A percentile compares a stretch with the other conserved stretches of the same genome.
Conservation (phyloP, 2,113 vertebrate genomes). For the Genyomyrus donnyi region DNA sequence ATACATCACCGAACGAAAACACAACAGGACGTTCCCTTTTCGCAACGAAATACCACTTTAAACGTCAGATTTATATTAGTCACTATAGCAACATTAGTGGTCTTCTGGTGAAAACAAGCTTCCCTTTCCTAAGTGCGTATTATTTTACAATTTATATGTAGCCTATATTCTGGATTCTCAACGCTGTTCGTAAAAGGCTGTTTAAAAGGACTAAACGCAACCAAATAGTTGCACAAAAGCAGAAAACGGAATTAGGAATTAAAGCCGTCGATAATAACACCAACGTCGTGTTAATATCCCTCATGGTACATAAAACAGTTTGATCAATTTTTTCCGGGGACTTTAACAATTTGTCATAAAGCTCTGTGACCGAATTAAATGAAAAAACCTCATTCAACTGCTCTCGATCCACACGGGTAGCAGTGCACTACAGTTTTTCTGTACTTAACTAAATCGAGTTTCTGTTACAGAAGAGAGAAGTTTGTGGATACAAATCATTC, state of each 20-base stretch:
- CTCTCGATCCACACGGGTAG: neutral
- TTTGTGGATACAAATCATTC: neutral
- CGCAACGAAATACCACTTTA: neutral
- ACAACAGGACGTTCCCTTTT: neutral
- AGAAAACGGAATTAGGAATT: neutral
- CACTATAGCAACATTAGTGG: neutral
- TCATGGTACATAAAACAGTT: neutral
- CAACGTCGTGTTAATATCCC: neutral
- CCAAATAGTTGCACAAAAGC: neutral
- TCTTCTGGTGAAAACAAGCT: neutral
- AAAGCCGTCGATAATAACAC: neutral
- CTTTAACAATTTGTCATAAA: neutral
- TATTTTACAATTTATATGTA: neutral
- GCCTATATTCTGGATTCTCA: neutral
- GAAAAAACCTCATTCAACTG: neutral
- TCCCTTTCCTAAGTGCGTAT: neutral
- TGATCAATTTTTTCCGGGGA: neutral
- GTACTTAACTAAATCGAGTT: neutral
- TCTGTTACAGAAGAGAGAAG: neutral
- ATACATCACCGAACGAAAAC: neutral
- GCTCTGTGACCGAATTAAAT: slow-evolving; percentile 9
- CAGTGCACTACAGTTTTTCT: neutral
- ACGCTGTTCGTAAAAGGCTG: neutral
- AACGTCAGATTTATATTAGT: neutral
- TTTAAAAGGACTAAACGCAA: neutral